phyloP scores from a whole-genome alignment of 2,797 vertebrate genomes.

The Apogon hyalosoma region DNA sequence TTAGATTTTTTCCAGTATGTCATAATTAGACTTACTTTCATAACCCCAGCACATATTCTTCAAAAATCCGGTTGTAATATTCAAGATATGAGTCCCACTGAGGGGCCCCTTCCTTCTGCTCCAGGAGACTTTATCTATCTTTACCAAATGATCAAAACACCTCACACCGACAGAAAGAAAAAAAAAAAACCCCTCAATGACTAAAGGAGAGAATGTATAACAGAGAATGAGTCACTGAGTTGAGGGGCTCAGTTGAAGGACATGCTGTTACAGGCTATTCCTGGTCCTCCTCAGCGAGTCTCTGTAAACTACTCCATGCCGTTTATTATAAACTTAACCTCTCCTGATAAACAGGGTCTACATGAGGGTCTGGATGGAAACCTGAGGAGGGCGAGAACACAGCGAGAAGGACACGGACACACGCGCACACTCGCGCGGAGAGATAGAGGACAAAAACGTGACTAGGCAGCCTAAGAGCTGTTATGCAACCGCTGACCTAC shows the following conservation, averaged over 20 bases:
- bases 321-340: slow-evolving; percentile 40
- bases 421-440: slow-evolving; percentile 44
- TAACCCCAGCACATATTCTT: too few relatives aligned
- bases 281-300: slow-evolving; percentile 8
- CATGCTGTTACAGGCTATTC: slow-evolving; percentile 26
- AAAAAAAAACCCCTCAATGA: not conserved
- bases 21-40: too few relatives aligned
- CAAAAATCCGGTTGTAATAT: too few relatives aligned
- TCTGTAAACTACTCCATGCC: slow-evolving; percentile 8
- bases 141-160: not conserved
- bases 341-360: slow-evolving; percentile 19
- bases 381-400: not conserved
- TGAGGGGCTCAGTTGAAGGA: not conserved
- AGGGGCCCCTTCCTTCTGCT: too few relatives aligned
- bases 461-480: slow-evolving; percentile 84
- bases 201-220: not conserved
- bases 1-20: too few relatives aligned
- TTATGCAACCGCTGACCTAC: slow-evolving; percentile 89
- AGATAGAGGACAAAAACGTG: slow-evolving; percentile 81
- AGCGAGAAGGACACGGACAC: slow-evolving; percentile 17
- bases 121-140: too few relatives aligned
- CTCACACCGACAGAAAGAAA: too few relatives aligned
- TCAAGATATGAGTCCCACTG: too few relatives aligned
- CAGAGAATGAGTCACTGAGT: not conserved
- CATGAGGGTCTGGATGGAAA: slow-evolving; percentile 6